phyloP scores from a whole-genome alignment of 1,140 invertebrate genomes.

The Chelonus insularis region DNA sequence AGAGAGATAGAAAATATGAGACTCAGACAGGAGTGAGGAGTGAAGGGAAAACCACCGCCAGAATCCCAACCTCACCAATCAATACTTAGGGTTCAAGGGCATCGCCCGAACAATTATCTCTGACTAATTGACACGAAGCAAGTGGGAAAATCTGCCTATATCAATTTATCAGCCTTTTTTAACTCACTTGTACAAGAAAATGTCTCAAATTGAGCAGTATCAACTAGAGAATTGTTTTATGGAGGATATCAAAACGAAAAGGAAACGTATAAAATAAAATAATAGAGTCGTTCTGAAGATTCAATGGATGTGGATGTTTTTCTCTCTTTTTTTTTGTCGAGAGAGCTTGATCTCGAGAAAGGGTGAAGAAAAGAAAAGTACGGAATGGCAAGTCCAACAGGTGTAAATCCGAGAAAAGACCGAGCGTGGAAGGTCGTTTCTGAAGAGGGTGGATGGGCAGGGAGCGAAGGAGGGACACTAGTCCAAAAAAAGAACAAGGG shows the following conservation, averaged over 20 bases:
- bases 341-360: constrained; percentile 4
- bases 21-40: neutral
- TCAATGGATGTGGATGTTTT: neutral
- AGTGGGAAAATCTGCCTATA: constrained; percentile 32
- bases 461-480: constrained; percentile 3
- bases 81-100: constrained; percentile 61
- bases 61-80: constrained; percentile 58
- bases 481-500: neutral
- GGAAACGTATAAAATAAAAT: constrained; percentile 12
- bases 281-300: too few species aligned
- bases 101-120: constrained; percentile 58
- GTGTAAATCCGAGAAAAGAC: constrained; percentile 56
- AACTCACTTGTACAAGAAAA: neutral
- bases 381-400: constrained; percentile 52
- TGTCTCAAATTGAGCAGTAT: too few species aligned
- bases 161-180: constrained; percentile 30
- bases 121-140: constrained; percentile 52
- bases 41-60: constrained; percentile 41
- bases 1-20: constrained; percentile 16
- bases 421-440: constrained; percentile 22
- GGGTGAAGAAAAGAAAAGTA: constrained; percentile 20
- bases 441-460: constrained; percentile 20
- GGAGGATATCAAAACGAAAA: too few species aligned
- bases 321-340: neutral
- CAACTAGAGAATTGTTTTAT: neutral